Evolutionary conservation across 2,113 vertebrate species (phyloP), one percentile per base, ranked within the genome.

Genomic region (Lepidothrix coronata): DNA sequence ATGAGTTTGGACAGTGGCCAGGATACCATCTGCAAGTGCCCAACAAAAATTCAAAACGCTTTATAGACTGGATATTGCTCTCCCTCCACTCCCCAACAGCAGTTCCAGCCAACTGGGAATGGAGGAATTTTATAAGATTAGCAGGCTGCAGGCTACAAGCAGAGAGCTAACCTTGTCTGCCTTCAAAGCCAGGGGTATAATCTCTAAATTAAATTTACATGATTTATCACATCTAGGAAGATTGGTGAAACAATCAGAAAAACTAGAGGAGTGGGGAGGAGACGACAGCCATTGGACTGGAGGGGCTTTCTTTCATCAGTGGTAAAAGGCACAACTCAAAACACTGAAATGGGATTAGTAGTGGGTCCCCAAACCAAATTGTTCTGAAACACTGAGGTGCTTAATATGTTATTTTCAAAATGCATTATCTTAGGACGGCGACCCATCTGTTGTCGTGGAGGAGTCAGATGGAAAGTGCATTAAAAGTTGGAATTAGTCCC

Each of bases 131-230:
- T 93, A 95, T 78, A 78, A 90, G 85, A 94, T 97, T 79, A 95
- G 61, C 66, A 68, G 62, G 33, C 62, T 41, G 19, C 10, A 10
- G 85, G 14, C 57, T 88, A 63, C 71, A 77, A n/a, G 75, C 28
- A 88, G 57, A 71, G 75, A 62, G 28, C 83, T 93, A 87, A 96
- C 57, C 59, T 78, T 93, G 91, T 90, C 89, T 46, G 37, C 82
- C 68, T 94, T 95, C 84, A 67, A 94, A 96, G 91, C 55, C 86
- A 86, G 74, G 24, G 81, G 51, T 80, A 59, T 93, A 93, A 95
- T 95, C 90, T 96, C 68, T 91, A 97, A 97, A 98, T 98, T 95
- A 96, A 96, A 96, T 97, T 95, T 92, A 71, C 68, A 37, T 93
- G 95, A 95, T 93, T 96, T 95, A 76, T 96, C 67, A 58, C 86